Conservation (phyloP, 2,888 invertebrate genomes). For the Amphiduros pacificus region DNA sequence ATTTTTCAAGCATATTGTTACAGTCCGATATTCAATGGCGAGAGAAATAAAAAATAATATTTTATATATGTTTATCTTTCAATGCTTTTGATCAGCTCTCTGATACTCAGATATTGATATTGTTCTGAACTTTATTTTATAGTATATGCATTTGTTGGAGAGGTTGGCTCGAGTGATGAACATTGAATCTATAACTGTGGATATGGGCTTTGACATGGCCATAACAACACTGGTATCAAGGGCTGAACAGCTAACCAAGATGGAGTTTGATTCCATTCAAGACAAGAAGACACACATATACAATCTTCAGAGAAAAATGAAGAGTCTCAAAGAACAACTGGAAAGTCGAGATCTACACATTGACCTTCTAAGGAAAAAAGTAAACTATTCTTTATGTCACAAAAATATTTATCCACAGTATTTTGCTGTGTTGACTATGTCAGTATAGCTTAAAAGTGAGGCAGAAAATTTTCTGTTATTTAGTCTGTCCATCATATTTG, state of each 20-base stretch:
- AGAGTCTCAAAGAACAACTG: constrained; percentile 84
- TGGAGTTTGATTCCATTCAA: constrained; percentile 80
- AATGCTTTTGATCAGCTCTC: too few species aligned
- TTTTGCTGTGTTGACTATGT: too few species aligned
- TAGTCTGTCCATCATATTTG: too few species aligned
- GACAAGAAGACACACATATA: constrained; percentile 87
- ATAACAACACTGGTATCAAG: constrained; percentile 82
- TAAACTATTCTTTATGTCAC: too few species aligned
- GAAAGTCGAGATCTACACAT: constrained; percentile 89
- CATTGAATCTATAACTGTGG: constrained; percentile 80
- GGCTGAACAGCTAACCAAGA: constrained; percentile 79
- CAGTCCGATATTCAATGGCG: too few species aligned
- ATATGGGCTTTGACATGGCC: constrained; percentile 79
- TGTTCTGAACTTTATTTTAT: constrained; percentile 10
- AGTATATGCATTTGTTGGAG: constrained; percentile 73
- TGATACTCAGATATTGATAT: neutral
- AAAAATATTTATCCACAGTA: too few species aligned
- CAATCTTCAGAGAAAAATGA: constrained; percentile 80
- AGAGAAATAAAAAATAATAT: too few species aligned
- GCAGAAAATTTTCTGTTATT: too few species aligned
- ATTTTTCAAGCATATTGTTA: too few species aligned
- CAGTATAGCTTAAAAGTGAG: too few species aligned
- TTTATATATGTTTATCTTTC: too few species aligned
- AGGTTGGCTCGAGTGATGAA: constrained; percentile 79
- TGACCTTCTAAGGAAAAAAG: constrained; percentile 83